phyloP scores from a whole-genome alignment of 2,888 invertebrate species.

The Linnaemya vulpina region DNA sequence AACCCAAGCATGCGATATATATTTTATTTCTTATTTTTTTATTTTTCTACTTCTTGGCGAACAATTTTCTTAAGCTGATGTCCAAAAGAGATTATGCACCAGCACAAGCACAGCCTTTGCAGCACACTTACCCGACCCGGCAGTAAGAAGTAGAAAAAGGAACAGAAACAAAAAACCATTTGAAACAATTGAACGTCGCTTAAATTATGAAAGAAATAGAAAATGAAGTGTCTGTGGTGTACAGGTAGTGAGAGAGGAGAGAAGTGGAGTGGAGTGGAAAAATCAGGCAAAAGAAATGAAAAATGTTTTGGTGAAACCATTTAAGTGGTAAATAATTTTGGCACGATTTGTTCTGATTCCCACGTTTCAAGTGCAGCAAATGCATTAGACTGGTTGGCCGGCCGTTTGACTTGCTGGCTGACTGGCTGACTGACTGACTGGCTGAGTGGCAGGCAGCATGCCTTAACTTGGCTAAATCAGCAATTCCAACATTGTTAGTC shows the following conservation, averaged over 20 bases:
- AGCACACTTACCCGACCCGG: conserved; percentile 32
- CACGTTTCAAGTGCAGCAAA: conserved; percentile 76
- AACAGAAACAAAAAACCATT: conserved; percentile 40
- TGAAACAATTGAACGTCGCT: conserved; percentile 71
- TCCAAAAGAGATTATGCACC: conserved; percentile 69
- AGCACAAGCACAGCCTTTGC: conserved; percentile 32
- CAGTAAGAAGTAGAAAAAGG: background rate
- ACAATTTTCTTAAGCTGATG: conserved; percentile 57
- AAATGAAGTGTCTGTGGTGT: conserved; percentile 23
- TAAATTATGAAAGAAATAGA: conserved; percentile 69
- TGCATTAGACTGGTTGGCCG: conserved; percentile 36
- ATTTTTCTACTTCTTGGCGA: background rate
- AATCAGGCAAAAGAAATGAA: conserved; percentile 71
- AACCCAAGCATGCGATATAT: conserved; percentile 62
- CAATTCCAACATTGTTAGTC: conserved; percentile 66
- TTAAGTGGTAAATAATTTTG: conserved; percentile 77
- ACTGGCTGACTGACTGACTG: conserved; percentile 29
- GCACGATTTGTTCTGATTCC: conserved; percentile 77
- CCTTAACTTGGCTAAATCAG: conserved; percentile 58
- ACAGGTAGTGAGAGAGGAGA: background rate
- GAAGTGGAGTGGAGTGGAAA: background rate
- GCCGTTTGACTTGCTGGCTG: conserved; percentile 30
- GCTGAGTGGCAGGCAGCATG: conserved; percentile 14
- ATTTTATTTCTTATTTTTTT: background rate
- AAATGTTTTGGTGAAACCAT: conserved; percentile 75